Evolutionary conservation across 2,113 vertebrate species (phyloP), one percentile per base, ranked within the genome.

Genomic region (Helogale parvula): DNA sequence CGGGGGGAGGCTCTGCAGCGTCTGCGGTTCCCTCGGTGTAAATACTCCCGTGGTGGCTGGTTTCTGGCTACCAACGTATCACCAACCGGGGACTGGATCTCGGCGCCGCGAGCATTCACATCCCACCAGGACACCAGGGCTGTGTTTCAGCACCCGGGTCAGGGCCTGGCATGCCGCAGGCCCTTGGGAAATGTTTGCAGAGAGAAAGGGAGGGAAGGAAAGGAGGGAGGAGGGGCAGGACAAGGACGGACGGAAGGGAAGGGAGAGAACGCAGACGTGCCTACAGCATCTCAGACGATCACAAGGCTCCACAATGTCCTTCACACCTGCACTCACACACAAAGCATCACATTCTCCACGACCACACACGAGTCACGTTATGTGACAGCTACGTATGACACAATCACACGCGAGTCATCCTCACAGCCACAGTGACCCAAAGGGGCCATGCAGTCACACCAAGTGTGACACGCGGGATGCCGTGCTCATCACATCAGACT

Each of bases 21-120:
- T 35, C 4, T 45, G 65, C 31, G 1, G 9, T n/a, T 6, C 38
- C 81, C 45, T 0, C 0, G 72, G 66, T 47, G 41, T 19, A 11
- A 5, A 54, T n/a, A 1, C 4, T 8, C 13, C 31, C 65, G 19
- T 10, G 2, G 0, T 0, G 16, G 57, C 21, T 33, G 45, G 27
- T 80, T 57, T 76, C 77, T 50, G 27, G 33, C 31, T 19, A 33
- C 31, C 16, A 10, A 29, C 3, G 7, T 0, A 27, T 23, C 29
- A 33, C 4, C 47, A 0, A 0, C 13, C 0, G 3, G 1, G 33
- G 71, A n/a, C 45, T n/a, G 45, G 8, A 13, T 7, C 47, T 25
- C 0, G 1, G 33, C 41, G 10, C 25, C 2, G 47, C 5, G 14
- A 47, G n/a, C 19, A 3, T 4, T 41, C 1, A 0, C 10, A 2